These are phyloP conservation scores for Phaedon cochleariae DNA, from an alignment of 2,888 invertebrate genomes.

Conservation along the genomic window DNA sequence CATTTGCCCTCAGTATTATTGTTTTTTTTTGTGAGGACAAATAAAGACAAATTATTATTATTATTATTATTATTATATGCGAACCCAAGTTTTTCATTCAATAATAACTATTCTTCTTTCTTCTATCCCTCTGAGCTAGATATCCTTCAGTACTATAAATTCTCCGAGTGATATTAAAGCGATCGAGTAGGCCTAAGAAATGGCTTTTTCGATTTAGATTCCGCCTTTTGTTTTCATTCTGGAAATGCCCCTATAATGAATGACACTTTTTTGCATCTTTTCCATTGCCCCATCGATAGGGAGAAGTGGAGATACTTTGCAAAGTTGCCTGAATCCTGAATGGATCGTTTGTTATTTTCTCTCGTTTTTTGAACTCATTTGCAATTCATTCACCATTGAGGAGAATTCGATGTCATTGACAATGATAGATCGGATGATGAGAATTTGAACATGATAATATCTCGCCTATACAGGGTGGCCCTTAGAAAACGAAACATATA, in stretches of 20 bases:
- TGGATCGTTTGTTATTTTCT: conserved; percentile 14
- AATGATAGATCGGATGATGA: not conserved
- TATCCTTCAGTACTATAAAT: too few relatives aligned
- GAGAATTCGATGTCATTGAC: not conserved
- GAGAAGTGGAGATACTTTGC: not conserved
- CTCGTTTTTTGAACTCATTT: conserved; percentile 15
- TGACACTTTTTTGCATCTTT: conserved; percentile 12
- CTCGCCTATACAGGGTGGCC: too few relatives aligned
- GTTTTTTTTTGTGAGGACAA: too few relatives aligned
- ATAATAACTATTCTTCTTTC: too few relatives aligned
- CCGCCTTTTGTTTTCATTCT: conserved; percentile 9
- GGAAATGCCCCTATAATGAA: conserved; percentile 5
- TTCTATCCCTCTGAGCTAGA: too few relatives aligned
- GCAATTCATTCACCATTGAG: conserved; percentile 3
- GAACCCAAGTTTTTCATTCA: too few relatives aligned
- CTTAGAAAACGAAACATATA: too few relatives aligned
- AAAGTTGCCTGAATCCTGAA: not conserved
- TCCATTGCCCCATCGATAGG: conserved; percentile 6
- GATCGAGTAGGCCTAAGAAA: too few relatives aligned
- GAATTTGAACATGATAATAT: not conserved
- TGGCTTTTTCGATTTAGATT: conserved; percentile 7
- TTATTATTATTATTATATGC: too few relatives aligned
- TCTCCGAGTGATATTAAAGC: too few relatives aligned
- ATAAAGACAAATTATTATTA: too few relatives aligned
- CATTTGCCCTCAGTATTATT: too few relatives aligned